Conservation (phyloP, 2,888 invertebrate species). For the Drosophila anomalipes region DNA sequence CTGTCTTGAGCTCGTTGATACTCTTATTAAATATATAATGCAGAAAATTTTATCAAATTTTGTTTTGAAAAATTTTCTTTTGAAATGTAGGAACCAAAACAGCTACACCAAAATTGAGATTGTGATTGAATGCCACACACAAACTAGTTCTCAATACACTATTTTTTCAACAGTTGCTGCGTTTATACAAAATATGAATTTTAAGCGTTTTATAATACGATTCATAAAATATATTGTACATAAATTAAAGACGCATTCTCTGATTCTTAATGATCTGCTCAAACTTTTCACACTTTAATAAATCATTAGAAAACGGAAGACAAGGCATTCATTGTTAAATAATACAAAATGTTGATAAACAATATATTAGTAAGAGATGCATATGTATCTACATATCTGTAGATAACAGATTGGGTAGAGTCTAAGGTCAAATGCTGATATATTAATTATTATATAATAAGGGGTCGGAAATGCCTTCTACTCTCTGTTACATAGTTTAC, state of each 20-base stretch:
- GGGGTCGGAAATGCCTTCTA: constrained; percentile 8
- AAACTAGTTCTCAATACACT: not conserved
- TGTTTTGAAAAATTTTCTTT: constrained; percentile 38
- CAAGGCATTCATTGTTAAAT: not conserved
- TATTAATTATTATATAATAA: not conserved
- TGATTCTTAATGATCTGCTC: not conserved
- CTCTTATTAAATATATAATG: constrained; percentile 40
- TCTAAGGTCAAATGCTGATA: constrained; percentile 1
- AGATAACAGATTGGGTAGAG: not conserved
- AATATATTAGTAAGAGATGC: not conserved
- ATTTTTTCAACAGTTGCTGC: constrained; percentile 33
- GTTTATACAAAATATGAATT: constrained; percentile 5
- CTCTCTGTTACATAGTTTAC: constrained; percentile 7
- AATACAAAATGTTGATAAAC: not conserved
- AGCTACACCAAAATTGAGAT: constrained; percentile 38
- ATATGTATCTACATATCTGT: not conserved
- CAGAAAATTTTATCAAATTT: constrained; percentile 23
- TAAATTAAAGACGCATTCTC: not conserved
- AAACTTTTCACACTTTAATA: constrained; percentile 3
- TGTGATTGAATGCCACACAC: constrained; percentile 28
- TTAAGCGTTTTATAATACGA: not conserved
- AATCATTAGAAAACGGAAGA: constrained; percentile 1
- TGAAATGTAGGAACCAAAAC: constrained; percentile 51
- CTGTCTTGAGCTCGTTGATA: constrained; percentile 32
- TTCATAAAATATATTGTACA: not conserved